Percentiles rank a stretch among this genome's conserved stretches.
Conservation (phyloP, 2,888 invertebrate species). For the Neocrepidodera transversa region DNA sequence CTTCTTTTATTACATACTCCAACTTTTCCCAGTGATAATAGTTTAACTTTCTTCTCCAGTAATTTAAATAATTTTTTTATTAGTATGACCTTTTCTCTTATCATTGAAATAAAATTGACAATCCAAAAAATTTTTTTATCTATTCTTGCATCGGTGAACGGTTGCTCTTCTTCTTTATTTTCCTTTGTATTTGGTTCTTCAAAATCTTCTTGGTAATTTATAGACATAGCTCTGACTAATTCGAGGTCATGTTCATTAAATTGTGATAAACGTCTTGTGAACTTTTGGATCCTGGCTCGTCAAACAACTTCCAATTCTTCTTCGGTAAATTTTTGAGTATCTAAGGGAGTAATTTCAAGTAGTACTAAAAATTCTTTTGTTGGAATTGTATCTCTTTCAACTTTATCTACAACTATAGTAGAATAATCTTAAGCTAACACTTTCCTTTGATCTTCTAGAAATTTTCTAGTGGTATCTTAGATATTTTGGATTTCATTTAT, state of each 20-base stretch:
- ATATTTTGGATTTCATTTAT: not conserved
- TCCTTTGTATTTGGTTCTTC: not conserved
- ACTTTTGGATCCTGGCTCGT: constrained; percentile 25
- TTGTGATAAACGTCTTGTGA: constrained; percentile 47
- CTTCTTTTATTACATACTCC: too few species aligned
- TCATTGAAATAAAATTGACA: too few species aligned
- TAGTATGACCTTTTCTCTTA: too few species aligned
- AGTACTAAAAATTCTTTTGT: too few species aligned
- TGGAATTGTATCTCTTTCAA: too few species aligned
- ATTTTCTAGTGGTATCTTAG: not conserved
- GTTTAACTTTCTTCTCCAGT: too few species aligned
- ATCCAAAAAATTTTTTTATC: too few species aligned
- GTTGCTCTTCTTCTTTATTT: not conserved
- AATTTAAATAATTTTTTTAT: too few species aligned
- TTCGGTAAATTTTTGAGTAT: constrained; percentile 21
- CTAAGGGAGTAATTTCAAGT: too few species aligned
- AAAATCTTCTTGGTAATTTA: constrained; percentile 25
- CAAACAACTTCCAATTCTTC: constrained; percentile 38
- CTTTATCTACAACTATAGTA: constrained; percentile 1
- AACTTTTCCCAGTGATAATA: too few species aligned
- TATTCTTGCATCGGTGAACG: too few species aligned
- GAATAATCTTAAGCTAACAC: not conserved
- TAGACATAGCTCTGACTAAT: constrained; percentile 45
- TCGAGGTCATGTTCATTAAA: constrained; percentile 49
- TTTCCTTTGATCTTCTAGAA: constrained; percentile 19